Conservation (phyloP, 1,140 invertebrate genomes). For the Bombus superbus region DNA sequence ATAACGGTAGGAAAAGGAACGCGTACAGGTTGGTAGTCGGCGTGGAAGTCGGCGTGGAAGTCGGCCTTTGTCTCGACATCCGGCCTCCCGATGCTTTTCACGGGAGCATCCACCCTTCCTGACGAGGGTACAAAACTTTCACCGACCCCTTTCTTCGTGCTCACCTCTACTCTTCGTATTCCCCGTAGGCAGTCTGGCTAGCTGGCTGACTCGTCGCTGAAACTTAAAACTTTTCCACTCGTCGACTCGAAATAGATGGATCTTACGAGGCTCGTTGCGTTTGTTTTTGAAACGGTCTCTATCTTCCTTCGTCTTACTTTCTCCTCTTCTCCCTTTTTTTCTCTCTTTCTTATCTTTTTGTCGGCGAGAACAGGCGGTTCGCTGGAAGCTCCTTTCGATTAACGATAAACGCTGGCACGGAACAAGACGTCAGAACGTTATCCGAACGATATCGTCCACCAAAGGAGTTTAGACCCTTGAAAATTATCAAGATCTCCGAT, state of each 20-base stretch:
- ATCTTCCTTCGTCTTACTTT: background rate
- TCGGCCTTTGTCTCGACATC: conserved; percentile 69
- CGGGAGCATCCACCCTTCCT: conserved; percentile 41
- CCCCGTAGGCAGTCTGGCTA: conserved; percentile 38
- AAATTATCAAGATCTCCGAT: conserved; percentile 32
- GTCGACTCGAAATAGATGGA: conserved; percentile 51
- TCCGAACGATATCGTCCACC: background rate
- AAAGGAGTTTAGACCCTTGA: background rate
- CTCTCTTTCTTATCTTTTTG: background rate
- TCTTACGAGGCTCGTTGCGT: conserved; percentile 30
- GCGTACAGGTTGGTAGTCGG: conserved; percentile 41
- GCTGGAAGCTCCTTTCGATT: background rate
- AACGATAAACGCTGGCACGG: background rate
- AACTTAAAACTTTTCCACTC: conserved; percentile 59
- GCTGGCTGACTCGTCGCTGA: conserved; percentile 39
- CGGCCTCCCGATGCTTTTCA: conserved; percentile 60
- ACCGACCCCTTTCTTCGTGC: conserved; percentile 54
- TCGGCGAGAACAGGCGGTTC: background rate
- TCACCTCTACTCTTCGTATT: conserved; percentile 27
- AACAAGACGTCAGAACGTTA: conserved; percentile 34
- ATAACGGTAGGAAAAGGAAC: conserved; percentile 66
- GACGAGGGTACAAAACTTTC: conserved; percentile 65
- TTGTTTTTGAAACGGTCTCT: conserved; percentile 10
- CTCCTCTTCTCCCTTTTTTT: no score
- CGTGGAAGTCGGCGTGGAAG: conserved; percentile 34